phyloP scores from a whole-genome alignment of 2,888 invertebrate species.

The Ecdyonurus torrentis region DNA sequence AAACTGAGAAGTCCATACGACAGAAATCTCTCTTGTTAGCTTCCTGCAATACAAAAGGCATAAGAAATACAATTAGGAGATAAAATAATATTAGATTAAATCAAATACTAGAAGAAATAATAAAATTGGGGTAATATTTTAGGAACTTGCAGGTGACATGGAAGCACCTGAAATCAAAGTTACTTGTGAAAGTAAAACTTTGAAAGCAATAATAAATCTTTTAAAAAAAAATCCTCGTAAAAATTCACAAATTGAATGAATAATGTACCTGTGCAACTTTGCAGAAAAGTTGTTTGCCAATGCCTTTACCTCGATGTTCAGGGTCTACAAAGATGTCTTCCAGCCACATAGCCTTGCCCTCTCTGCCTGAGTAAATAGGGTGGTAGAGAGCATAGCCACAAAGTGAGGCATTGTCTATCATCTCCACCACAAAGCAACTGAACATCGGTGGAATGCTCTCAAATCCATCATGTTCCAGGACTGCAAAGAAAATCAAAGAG shows the following conservation, averaged over 20 bases:
- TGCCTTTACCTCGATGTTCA: constrained; percentile 39
- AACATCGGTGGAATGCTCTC: constrained; percentile 44
- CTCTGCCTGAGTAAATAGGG: constrained; percentile 72
- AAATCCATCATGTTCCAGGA: constrained; percentile 54
- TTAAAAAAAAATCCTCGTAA: constrained; percentile 3
- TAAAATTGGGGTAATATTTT: too few relatives aligned
- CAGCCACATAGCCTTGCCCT: constrained; percentile 58
- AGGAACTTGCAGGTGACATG: too few relatives aligned
- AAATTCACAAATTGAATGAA: too few relatives aligned
- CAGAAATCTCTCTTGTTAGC: constrained; percentile 29
- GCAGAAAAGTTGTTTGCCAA: constrained; percentile 48
- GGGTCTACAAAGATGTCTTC: constrained; percentile 73
- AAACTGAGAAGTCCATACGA: constrained; percentile 61
- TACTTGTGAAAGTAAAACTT: too few relatives aligned
- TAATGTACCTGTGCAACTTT: constrained; percentile 49
- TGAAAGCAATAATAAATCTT: constrained; percentile 4
- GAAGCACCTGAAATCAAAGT: too few relatives aligned
- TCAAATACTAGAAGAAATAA: too few relatives aligned
- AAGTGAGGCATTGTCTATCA: constrained; percentile 20
- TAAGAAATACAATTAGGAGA: too few relatives aligned
- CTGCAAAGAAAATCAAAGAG: constrained; percentile 23
- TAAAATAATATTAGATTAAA: too few relatives aligned
- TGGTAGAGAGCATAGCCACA: constrained; percentile 70
- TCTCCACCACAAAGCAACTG: constrained; percentile 51
- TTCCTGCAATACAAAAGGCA: too few relatives aligned